Percentiles rank a stretch among this genome's conserved stretches.
Evolutionary conservation across 2,888 invertebrate species (phyloP).

Genomic region (Erebia epiphron): DNA sequence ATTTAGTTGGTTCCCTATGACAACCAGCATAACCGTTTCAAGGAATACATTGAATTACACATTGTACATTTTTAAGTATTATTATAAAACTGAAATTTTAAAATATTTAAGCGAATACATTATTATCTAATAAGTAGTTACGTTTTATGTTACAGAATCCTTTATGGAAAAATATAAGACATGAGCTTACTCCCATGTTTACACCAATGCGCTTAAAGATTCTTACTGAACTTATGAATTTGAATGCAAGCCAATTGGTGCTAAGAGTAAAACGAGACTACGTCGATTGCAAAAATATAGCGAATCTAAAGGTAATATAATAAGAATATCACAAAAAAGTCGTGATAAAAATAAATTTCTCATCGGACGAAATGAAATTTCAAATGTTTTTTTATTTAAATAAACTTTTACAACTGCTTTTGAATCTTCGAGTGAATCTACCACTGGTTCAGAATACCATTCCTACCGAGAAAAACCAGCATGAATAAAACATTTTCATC

Average conservation of each 20-base stretch:
- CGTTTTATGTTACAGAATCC: constrained; percentile 55
- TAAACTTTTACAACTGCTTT: too few relatives aligned
- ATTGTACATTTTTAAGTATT: neutral
- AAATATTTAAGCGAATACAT: neutral
- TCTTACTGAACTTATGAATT: constrained; percentile 66
- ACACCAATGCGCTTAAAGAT: constrained; percentile 57
- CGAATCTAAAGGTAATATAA: constrained; percentile 60
- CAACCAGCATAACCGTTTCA: too few relatives aligned
- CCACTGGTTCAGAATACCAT: too few relatives aligned
- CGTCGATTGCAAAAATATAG: constrained; percentile 52
- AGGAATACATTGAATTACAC: too few relatives aligned
- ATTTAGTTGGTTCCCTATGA: too few relatives aligned
- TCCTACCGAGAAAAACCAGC: too few relatives aligned
- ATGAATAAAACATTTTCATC: too few relatives aligned
- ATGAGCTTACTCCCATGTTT: constrained; percentile 65
- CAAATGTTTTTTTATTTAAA: too few relatives aligned
- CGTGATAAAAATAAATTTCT: too few relatives aligned
- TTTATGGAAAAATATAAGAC: constrained; percentile 59
- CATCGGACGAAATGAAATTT: neutral
- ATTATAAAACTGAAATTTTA: neutral
- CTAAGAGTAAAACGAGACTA: constrained; percentile 58
- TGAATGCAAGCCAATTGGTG: constrained; percentile 59
- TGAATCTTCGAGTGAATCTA: too few relatives aligned
- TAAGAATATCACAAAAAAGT: too few relatives aligned
- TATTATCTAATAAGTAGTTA: neutral